phyloP scores from a whole-genome alignment of 2,797 vertebrate species.

The Brachyalestes nurse region DNA sequence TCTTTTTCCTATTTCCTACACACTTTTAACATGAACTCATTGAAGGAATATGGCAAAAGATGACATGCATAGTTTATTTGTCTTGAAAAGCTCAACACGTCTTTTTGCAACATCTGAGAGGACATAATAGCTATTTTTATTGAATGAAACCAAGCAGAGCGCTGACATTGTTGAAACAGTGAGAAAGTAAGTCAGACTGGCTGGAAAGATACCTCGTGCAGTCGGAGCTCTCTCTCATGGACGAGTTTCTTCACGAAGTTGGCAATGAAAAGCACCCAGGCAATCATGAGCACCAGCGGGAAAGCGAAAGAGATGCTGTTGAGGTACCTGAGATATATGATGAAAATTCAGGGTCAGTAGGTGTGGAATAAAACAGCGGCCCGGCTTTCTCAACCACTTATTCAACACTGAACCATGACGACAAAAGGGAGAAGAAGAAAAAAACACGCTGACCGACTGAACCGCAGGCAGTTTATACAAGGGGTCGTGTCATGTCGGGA shows the following conservation, averaged over 20 bases:
- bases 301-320: conserved; percentile 92
- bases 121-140: no score
- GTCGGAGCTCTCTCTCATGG: conserved; percentile 93
- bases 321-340: conserved; percentile 84
- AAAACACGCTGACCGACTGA: neutral
- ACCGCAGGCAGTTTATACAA: conserved; percentile 19
- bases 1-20: no score
- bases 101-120: no score
- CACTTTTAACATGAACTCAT: no score
- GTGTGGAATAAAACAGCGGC: neutral
- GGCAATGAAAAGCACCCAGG: conserved; percentile 95
- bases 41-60: no score
- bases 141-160: no score
- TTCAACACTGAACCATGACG: neutral
- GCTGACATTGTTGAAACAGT: no score
- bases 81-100: no score
- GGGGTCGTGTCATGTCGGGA: conserved; percentile 18
- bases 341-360: conserved; percentile 11
- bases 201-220: conserved; percentile 86
- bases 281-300: conserved; percentile 92
- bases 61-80: no score
- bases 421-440: neutral
- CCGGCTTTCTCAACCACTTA: neutral
- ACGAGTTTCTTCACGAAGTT: conserved; percentile 96
- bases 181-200: neutral